Conservation (phyloP, 2,888 invertebrate species). For the Ligdia adustata region DNA sequence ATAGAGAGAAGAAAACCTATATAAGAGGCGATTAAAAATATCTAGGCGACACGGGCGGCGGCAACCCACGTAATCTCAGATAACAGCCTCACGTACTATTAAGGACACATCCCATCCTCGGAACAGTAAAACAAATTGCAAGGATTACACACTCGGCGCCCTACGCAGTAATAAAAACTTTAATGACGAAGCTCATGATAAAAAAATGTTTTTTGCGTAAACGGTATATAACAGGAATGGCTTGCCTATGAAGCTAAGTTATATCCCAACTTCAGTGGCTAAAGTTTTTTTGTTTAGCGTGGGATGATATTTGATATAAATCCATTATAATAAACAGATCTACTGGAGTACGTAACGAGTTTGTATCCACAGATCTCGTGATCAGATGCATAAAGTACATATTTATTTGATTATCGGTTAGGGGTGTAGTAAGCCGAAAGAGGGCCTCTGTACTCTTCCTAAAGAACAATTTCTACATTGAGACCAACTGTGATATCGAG, state of each 20-base stretch:
- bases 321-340: too few relatives aligned
- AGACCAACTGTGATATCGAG: too few relatives aligned
- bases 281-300: slow-evolving; percentile 6
- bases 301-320: background rate
- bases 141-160: slow-evolving; percentile 62
- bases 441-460: too few relatives aligned
- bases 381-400: too few relatives aligned
- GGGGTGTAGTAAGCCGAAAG: too few relatives aligned
- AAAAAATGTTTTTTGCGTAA: slow-evolving; percentile 44
- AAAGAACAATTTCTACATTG: too few relatives aligned
- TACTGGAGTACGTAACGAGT: too few relatives aligned
- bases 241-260: slow-evolving; percentile 31
- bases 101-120: slow-evolving; percentile 58
- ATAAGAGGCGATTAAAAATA: slow-evolving; percentile 42
- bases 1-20: background rate
- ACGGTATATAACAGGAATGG: slow-evolving; percentile 34
- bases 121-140: slow-evolving; percentile 72
- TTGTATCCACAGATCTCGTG: too few relatives aligned
- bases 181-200: slow-evolving; percentile 51
- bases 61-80: slow-evolving; percentile 53
- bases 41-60: slow-evolving; percentile 35
- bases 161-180: slow-evolving; percentile 58
- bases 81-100: slow-evolving; percentile 73
- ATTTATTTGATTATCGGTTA: too few relatives aligned
- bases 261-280: slow-evolving; percentile 15